Evolutionary conservation across 2,888 invertebrate species (phyloP).

Genomic region (Drosophila falleni): DNA sequence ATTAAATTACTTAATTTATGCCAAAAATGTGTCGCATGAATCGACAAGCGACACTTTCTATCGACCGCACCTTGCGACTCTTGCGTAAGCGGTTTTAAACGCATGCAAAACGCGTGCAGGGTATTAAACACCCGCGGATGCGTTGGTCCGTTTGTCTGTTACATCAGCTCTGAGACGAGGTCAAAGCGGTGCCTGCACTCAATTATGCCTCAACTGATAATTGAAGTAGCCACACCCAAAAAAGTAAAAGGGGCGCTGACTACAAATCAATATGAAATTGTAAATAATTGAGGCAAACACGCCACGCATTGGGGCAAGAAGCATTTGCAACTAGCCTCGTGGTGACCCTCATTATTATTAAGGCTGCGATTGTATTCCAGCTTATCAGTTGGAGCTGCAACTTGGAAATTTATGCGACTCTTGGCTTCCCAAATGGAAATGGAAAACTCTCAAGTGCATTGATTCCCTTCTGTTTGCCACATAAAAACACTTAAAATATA

Average conservation of each 20-base stretch:
- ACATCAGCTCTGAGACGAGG: constrained; percentile 58
- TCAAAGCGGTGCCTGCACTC: constrained; percentile 52
- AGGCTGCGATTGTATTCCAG: constrained; percentile 32
- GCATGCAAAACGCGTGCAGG: constrained; percentile 77
- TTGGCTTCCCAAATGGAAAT: constrained; percentile 29
- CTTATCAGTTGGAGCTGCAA: constrained; percentile 55
- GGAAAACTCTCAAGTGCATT: constrained; percentile 69
- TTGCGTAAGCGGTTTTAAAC: constrained; percentile 68
- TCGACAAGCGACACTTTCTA: constrained; percentile 67
- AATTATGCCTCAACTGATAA: constrained; percentile 61
- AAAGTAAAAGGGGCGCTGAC: constrained; percentile 1
- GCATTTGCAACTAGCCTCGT: constrained; percentile 15
- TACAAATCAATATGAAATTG: constrained; percentile 74
- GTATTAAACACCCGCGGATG: constrained; percentile 28
- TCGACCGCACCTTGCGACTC: constrained; percentile 53
- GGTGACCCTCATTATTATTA: constrained; percentile 71
- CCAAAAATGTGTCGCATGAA: constrained; percentile 51
- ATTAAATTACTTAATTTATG: constrained; percentile 73
- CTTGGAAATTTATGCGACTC: constrained; percentile 50
- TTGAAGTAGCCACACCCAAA: constrained; percentile 24
- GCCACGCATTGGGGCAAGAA: constrained; percentile 40
- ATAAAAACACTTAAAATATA: constrained; percentile 36
- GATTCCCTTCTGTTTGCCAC: constrained; percentile 39
- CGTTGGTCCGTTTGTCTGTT: constrained; percentile 16
- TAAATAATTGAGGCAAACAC: constrained; percentile 64